Percentiles rank a stretch among this genome's conserved stretches.
Conservation (phyloP, 2,888 invertebrate genomes). For the Drosophila yooni region DNA sequence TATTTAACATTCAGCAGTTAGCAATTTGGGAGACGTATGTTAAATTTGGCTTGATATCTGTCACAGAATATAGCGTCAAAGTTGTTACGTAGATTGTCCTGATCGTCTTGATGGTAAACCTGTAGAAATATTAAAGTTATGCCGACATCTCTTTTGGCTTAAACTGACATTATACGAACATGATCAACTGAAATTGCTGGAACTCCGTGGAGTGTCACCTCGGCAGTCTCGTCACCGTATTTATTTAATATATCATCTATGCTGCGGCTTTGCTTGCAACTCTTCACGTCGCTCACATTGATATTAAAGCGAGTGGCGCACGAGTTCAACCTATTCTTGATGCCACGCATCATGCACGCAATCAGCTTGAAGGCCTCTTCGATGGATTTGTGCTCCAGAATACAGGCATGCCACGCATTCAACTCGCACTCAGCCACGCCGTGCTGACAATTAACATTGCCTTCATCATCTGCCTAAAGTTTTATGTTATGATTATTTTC, state of each 20-base stretch:
- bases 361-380: constrained; percentile 74
- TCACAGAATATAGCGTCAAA: constrained; percentile 56
- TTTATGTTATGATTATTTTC: background rate
- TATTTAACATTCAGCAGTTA: background rate
- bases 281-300: constrained; percentile 68
- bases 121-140: constrained; percentile 6
- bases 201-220: constrained; percentile 74
- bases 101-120: constrained; percentile 35
- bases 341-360: constrained; percentile 78
- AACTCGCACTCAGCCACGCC: constrained; percentile 80
- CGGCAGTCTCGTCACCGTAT: constrained; percentile 74
- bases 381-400: constrained; percentile 78
- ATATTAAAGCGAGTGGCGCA: constrained; percentile 70
- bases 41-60: constrained; percentile 50
- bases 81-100: constrained; percentile 15
- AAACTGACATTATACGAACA: constrained; percentile 61
- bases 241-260: constrained; percentile 75
- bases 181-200: constrained; percentile 80
- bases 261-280: constrained; percentile 66
- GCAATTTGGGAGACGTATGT: constrained; percentile 3
- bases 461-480: constrained; percentile 26
- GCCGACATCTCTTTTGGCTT: background rate
- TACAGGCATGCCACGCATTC: constrained; percentile 84
- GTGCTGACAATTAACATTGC: constrained; percentile 79
- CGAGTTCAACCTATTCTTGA: constrained; percentile 48